Evolutionary conservation across 2,113 vertebrate species (phyloP), one percentile per base, ranked within the genome.

Genomic region (Plestiodon gilberti): DNA sequence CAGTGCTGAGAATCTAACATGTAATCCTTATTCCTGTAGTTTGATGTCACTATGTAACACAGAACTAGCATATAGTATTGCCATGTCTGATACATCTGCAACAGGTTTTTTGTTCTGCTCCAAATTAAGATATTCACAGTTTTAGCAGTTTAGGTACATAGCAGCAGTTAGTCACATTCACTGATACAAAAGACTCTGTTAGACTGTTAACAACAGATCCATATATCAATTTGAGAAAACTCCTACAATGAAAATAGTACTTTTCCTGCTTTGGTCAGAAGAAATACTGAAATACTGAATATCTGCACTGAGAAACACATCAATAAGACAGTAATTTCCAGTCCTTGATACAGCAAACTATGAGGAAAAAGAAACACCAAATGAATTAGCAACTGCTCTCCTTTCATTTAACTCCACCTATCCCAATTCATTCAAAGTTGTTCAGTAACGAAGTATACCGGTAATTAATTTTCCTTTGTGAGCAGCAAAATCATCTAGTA

Each of bases 391-490:
- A 89, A 87, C 81, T 87, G 87, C 91, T 82, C 91, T 88, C 78
- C 87, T 93, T 93, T 86, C 89, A 86, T 73, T 89, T 69, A 85
- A 86, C 81, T 43, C 79, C 93, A 92, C 92, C 74, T 52, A 85
- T 92, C 84, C 86, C 59, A 61, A 18, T 74, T 30, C 33, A 73
- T 14, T 35, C 78, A 48, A 35, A 52, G 22, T 9, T 55, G 38
- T 74, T 92, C 91, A 89, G 88, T 83, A 55, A 81, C 33, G 55
- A 35, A 74, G 69, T 57, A 86, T 91, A n/a, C n/a, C n/a, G n/a
- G n/a, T n/a, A 93, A 94, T 94, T 94, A 91, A 91, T 95, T 93
- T 93, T 89, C 87, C 85, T 78, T 82, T 76, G 86, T 89, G 88
- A 90, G 78, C 67, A 92, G 75, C 61, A 79, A 80, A 92, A 83